Percentiles rank a stretch among this genome's conserved stretches.
Conservation (phyloP, 2,113 vertebrate species). For the Ancistrus triradiatus region DNA sequence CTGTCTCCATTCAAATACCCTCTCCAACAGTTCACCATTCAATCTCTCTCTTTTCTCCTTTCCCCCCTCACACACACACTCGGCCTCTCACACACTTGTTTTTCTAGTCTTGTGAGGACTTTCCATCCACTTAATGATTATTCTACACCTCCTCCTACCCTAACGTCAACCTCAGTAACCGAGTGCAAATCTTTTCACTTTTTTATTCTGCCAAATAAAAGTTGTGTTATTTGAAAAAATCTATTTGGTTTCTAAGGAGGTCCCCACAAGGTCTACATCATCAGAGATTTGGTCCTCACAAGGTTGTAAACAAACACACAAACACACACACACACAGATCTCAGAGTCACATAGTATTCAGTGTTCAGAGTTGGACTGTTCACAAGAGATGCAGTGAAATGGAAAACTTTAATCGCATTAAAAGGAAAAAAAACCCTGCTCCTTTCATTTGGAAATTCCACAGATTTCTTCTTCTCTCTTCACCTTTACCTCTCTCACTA, state of each 20-base stretch:
- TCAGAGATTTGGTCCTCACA: neutral
- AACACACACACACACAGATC: constrained; percentile 13
- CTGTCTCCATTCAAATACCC: too few species aligned
- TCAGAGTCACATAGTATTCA: constrained; percentile 14
- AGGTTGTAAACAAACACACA: neutral
- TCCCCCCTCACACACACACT: too few species aligned
- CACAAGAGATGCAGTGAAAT: constrained; percentile 69
- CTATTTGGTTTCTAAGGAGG: neutral
- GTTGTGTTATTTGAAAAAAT: too few species aligned
- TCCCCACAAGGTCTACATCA: constrained; percentile 3
- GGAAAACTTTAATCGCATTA: constrained; percentile 81
- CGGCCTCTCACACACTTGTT: too few species aligned
- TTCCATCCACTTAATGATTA: too few species aligned
- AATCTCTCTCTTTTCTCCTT: too few species aligned
- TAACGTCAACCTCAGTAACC: too few species aligned
- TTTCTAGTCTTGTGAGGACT: too few species aligned
- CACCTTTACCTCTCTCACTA: constrained; percentile 46
- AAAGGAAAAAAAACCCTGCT: constrained; percentile 62
- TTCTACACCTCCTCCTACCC: too few species aligned
- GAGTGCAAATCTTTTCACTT: too few species aligned
- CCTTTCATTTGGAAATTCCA: constrained; percentile 79
- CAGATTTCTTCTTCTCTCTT: constrained; percentile 46
- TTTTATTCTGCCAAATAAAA: too few species aligned
- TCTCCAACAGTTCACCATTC: too few species aligned
- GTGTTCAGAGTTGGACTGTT: constrained; percentile 61